phyloP scores from a whole-genome alignment of 2,797 vertebrate genomes.

The Ataeniobius toweri region DNA sequence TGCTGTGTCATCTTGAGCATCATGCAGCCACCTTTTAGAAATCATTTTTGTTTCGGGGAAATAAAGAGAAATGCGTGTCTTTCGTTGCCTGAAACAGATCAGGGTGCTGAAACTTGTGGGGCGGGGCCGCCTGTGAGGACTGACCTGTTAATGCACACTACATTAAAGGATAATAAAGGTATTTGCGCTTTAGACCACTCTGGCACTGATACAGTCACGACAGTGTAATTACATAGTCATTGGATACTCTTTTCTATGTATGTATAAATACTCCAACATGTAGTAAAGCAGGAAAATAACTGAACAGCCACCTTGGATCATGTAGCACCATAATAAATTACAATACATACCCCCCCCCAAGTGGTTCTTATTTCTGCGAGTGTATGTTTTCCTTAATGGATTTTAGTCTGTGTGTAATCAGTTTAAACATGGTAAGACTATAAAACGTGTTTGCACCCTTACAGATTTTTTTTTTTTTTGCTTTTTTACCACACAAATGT shows the following conservation, averaged over 20 bases:
- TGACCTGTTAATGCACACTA: constrained; percentile 71
- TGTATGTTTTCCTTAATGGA: constrained; percentile 11
- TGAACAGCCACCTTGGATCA: constrained; percentile 61
- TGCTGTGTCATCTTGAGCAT: constrained; percentile 51
- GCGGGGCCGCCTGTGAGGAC: constrained; percentile 37
- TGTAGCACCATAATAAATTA: constrained; percentile 74
- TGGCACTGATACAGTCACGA: constrained; percentile 53
- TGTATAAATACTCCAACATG: constrained; percentile 62
- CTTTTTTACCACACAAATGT: neutral
- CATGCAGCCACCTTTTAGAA: constrained; percentile 27
- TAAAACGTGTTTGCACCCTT: neutral
- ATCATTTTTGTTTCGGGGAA: constrained; percentile 26
- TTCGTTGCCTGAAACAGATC: constrained; percentile 43
- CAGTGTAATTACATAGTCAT: constrained; percentile 63
- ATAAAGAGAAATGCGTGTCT: constrained; percentile 14
- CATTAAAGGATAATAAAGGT: constrained; percentile 44
- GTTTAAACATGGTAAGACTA: neutral
- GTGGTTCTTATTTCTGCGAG: constrained; percentile 43
- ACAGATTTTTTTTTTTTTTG: neutral
- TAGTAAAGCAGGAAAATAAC: constrained; percentile 58
- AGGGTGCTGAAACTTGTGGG: constrained; percentile 24
- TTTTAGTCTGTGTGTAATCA: neutral
- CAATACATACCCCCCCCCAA: constrained; percentile 62
- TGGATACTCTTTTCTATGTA: constrained; percentile 77
- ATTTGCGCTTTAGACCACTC: constrained; percentile 58